Conservation (phyloP, 1,140 invertebrate genomes). For the Drosophila pallidifrons region DNA sequence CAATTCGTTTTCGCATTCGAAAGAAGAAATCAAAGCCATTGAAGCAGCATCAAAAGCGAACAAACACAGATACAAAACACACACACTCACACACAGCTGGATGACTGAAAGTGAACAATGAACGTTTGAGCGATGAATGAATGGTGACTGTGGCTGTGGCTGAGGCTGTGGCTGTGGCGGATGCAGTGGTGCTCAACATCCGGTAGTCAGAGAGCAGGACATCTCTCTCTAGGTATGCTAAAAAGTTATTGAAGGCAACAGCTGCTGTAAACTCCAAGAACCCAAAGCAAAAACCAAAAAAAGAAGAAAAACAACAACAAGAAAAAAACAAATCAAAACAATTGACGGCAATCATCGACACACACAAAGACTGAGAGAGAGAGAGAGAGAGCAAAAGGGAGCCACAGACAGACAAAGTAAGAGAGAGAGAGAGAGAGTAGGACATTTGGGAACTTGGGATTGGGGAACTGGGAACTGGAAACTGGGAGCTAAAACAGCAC, state of each 20-base stretch:
- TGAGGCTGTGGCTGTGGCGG: conserved; percentile 29
- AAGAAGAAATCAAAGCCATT: conserved; percentile 63
- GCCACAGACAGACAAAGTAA: conserved; percentile 11
- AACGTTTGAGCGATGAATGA: conserved; percentile 35
- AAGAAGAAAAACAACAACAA: conserved; percentile 5
- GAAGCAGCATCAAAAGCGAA: conserved; percentile 66
- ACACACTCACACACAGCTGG: conserved; percentile 34
- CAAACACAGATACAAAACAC: conserved; percentile 60
- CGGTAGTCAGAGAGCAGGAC: conserved; percentile 53
- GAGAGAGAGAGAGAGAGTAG: conserved; percentile 9
- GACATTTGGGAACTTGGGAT: background rate
- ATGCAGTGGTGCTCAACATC: conserved; percentile 71
- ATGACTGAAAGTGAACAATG: conserved; percentile 49
- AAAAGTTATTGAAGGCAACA: conserved; percentile 78
- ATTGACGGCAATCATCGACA: conserved; percentile 80
- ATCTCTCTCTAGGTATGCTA: conserved; percentile 58
- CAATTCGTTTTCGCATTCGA: conserved; percentile 36
- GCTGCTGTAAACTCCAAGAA: conserved; percentile 60
- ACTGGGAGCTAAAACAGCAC: conserved; percentile 34
- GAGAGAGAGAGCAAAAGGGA: background rate
- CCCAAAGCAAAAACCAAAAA: conserved; percentile 3
- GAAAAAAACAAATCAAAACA: conserved; percentile 73
- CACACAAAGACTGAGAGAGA: conserved; percentile 21
- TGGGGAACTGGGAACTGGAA: background rate
- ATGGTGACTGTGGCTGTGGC: background rate